Percentiles rank a stretch among this genome's conserved stretches.
Evolutionary conservation across 2,888 invertebrate genomes (phyloP).

Genomic region (Trachelus tabidus): DNA sequence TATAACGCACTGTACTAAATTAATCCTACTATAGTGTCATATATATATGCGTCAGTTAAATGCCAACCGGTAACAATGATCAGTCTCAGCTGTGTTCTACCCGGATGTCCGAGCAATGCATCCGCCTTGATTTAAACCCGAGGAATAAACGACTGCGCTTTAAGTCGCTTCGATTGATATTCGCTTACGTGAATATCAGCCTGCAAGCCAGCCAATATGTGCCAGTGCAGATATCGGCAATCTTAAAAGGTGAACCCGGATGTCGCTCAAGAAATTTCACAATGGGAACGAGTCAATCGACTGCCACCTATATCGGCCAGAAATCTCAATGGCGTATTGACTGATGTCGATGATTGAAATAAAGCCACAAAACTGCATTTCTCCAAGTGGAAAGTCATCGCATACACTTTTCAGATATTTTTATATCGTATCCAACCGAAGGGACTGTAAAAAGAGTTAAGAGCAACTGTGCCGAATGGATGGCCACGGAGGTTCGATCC

Average conservation of each 20-base stretch:
- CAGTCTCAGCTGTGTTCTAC: conserved; percentile 22
- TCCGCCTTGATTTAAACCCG: not conserved
- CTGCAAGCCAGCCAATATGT: not conserved
- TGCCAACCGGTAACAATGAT: conserved; percentile 10
- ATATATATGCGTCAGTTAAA: conserved; percentile 14
- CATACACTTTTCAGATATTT: not conserved
- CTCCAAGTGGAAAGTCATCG: not conserved
- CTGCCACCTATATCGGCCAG: not conserved
- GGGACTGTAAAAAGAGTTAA: not conserved
- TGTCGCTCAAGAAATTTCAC: not conserved
- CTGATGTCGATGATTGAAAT: not conserved
- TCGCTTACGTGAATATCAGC: not conserved
- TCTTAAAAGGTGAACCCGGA: not conserved
- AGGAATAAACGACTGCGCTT: not conserved
- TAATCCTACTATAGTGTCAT: conserved; percentile 37
- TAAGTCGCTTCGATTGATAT: not conserved
- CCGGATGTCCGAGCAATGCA: conserved; percentile 51
- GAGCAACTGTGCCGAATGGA: not conserved
- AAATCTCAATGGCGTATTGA: not conserved
- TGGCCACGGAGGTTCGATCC: not conserved
- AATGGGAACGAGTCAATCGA: not conserved
- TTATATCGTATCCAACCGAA: not conserved
- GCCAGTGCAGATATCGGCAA: not conserved
- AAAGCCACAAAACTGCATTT: not conserved
- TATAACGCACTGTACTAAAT: conserved; percentile 53